Evolutionary conservation across 2,888 invertebrate species (phyloP).

Genomic region (Malthinus seriepunctatus): DNA sequence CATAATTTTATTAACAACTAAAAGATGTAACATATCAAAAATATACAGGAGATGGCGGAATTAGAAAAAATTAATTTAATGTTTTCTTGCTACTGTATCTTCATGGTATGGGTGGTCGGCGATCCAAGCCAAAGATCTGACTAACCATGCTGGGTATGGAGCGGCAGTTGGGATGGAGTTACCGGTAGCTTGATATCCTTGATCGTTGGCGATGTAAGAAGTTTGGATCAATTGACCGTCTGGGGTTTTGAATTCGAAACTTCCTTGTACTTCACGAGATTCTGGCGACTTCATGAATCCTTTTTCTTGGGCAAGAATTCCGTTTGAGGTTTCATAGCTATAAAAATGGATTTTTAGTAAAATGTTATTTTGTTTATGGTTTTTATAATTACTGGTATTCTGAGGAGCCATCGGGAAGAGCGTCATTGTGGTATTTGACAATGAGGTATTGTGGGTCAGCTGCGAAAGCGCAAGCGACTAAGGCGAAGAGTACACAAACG

Average conservation of each 20-base stretch:
- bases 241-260: conserved; percentile 61
- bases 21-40: no score
- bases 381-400: neutral
- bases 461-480: neutral
- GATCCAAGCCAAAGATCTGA: conserved; percentile 68
- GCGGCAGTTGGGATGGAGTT: conserved; percentile 61
- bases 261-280: conserved; percentile 58
- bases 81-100: neutral
- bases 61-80: neutral
- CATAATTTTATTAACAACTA: no score
- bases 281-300: conserved; percentile 59
- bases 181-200: conserved; percentile 67
- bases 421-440: neutral
- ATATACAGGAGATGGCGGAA: no score
- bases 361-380: no score
- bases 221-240: conserved; percentile 64
- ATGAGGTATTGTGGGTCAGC: neutral
- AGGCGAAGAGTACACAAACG: neutral
- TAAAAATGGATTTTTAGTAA: conserved; percentile 10
- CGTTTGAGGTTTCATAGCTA: conserved; percentile 66
- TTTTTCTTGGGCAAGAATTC: conserved; percentile 63
- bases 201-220: conserved; percentile 68
- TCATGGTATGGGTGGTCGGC: conserved; percentile 59
- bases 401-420: neutral
- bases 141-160: conserved; percentile 69